phyloP scores from a whole-genome alignment of 2,797 vertebrate species.

The Gadopsis marmoratus region DNA sequence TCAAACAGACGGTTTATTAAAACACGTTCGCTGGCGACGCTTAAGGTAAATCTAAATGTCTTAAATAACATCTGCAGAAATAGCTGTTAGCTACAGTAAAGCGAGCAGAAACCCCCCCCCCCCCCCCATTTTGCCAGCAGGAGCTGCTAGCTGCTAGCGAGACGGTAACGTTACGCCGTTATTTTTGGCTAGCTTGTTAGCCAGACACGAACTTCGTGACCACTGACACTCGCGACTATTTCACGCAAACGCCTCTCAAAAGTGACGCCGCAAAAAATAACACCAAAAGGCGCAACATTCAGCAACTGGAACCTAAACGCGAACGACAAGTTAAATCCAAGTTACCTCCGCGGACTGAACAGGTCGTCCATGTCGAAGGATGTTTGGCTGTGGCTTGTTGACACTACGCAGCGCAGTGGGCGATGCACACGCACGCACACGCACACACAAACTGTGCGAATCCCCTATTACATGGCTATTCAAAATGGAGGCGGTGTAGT shows the following conservation, averaged over 20 bases:
- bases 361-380: constrained; percentile 96
- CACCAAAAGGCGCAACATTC: not conserved
- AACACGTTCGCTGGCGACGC: constrained; percentile 20
- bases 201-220: constrained; percentile 82
- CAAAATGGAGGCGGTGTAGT: constrained; percentile 99
- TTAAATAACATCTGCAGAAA: not conserved
- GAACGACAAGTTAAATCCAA: constrained; percentile 63
- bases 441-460: constrained; percentile 86
- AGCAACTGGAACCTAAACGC: not conserved
- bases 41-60: not conserved
- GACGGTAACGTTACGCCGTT: constrained; percentile 60
- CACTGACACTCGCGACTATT: constrained; percentile 73
- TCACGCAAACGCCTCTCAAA: constrained; percentile 44
- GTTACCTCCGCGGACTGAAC: constrained; percentile 98
- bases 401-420: constrained; percentile 86
- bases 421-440: constrained; percentile 73
- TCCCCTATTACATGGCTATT: constrained; percentile 91
- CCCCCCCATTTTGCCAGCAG: constrained; percentile 7
- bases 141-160: constrained; percentile 73
- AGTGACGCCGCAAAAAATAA: constrained; percentile 30
- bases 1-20: constrained; percentile 36
- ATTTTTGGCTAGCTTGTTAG: constrained; percentile 80
- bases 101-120: not conserved
- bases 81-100: not conserved
- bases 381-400: constrained; percentile 88